phyloP scores from a whole-genome alignment of 2,113 vertebrate genomes.

The Empidonax traillii region DNA sequence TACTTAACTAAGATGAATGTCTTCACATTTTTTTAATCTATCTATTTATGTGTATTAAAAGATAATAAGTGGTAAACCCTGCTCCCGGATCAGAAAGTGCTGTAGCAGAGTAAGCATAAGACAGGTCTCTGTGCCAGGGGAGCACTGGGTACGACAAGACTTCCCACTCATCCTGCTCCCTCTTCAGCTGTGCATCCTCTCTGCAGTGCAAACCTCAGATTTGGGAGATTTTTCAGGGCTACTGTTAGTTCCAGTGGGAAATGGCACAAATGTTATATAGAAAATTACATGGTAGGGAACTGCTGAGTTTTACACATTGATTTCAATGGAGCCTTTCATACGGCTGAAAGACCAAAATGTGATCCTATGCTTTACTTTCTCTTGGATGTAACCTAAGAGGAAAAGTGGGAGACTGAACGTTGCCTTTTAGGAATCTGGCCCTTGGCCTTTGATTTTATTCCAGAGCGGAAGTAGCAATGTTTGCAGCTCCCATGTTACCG shows the following conservation, averaged over 20 bases:
- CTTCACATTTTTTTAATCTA: background rate
- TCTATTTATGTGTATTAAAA: background rate
- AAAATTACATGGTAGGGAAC: background rate
- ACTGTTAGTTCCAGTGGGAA: background rate
- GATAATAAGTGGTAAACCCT: background rate
- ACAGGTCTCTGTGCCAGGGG: background rate
- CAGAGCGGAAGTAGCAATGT: constrained; percentile 34
- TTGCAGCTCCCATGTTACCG: background rate
- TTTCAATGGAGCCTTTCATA: constrained; percentile 44
- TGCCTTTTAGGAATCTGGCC: constrained; percentile 38
- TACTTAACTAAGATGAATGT: background rate
- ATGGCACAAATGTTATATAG: background rate
- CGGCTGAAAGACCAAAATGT: background rate
- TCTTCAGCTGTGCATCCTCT: background rate
- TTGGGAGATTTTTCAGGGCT: background rate
- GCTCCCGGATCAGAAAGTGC: background rate
- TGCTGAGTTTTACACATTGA: constrained; percentile 11
- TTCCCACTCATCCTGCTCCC: background rate
- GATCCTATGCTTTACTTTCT: constrained; percentile 28
- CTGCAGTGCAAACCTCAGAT: background rate
- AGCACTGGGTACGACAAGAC: background rate
- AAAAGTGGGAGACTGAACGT: background rate
- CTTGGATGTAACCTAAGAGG: constrained; percentile 43
- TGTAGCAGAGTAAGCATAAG: fast-evolving
- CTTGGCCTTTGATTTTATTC: constrained; percentile 36